Evolutionary conservation across 2,797 vertebrate species (phyloP), one percentile per base, ranked within the genome.

Genomic region (Pteronotus mesoamericanus): DNA sequence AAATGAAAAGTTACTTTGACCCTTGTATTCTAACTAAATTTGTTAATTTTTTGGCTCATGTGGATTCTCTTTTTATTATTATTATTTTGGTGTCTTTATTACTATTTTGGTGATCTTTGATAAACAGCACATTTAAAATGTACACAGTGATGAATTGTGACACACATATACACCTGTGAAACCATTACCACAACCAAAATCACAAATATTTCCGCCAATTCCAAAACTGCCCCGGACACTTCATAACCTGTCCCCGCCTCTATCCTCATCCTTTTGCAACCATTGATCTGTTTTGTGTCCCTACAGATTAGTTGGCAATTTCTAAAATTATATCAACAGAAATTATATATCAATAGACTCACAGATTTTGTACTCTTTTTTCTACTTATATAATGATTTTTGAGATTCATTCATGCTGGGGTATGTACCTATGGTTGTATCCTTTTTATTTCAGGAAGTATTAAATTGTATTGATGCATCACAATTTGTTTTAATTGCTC

Each of bases 21-120:
- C 39, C 22, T 66, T 68, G 24, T 61, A 53, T 55, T 78, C 37
- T 84, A 34, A 79, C 26, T 77, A 86, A 59, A 32, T 74, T 79
- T 85, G 34, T 66, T 79, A 80, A 66, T 46, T 71, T 71, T 32
- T 94, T 71, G 46, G 68, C 37, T 80, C 79, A 69, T 9, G 15
- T 46, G 12, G 44, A 15, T 91, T 91, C 48, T 91, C 39, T 71
- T 88, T 91, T 96, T n/a, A n/a, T n/a, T 53, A 93, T 83, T 37
- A 77, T 88, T 82, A 89, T 78, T 89, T 91, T 72, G 74, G 29
- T 55, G 29, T 74, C 24, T 69, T 69, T 89, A 69, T 26, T 89
- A 69, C 22, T 26, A n/a, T n/a, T n/a, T n/a, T n/a, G n/a, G n/a
- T 69, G n/a, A 51, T 34, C 61, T 32, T 32, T 16, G 2, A 71